These are phyloP conservation scores for Megaceryle torquata DNA, from an alignment of 2,113 vertebrate genomes.

Conservation along the genomic window DNA sequence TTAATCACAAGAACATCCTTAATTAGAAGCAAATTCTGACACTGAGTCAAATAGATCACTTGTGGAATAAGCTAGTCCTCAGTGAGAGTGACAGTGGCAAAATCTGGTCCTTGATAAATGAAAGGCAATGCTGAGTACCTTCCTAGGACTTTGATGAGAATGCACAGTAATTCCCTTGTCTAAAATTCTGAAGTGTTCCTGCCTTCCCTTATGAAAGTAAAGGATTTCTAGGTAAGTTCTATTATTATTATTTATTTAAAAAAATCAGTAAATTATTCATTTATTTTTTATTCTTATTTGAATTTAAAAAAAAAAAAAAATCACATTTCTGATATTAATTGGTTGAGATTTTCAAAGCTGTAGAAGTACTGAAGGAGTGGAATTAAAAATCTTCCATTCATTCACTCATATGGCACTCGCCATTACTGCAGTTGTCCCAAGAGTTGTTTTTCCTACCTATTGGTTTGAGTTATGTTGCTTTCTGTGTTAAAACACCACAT, in stretches of 20 bases:
- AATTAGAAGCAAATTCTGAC: slow-evolving; percentile 40
- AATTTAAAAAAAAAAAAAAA: neutral
- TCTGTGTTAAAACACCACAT: neutral
- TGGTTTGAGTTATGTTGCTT: neutral
- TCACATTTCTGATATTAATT: neutral
- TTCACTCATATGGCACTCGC: neutral
- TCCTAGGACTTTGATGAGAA: slow-evolving; percentile 24
- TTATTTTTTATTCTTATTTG: neutral
- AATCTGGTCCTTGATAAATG: slow-evolving; percentile 29
- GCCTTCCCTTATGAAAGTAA: neutral
- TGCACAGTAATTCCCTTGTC: neutral
- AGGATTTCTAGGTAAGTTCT: slow-evolving; percentile 2
- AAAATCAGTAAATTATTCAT: neutral
- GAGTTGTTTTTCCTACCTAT: neutral
- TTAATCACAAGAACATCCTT: slow-evolving; percentile 41
- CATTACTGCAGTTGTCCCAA: neutral
- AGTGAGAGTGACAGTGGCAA: slow-evolving; percentile 23
- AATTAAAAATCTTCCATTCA: neutral
- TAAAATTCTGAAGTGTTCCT: neutral
- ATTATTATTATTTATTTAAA: neutral
- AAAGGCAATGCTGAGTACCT: neutral
- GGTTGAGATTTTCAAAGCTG: neutral
- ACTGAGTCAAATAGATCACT: slow-evolving; percentile 21
- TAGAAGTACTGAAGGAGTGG: neutral
- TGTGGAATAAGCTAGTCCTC: slow-evolving; percentile 7